Percentiles rank a stretch among this genome's conserved stretches.
These are phyloP conservation scores for Phycodurus eques DNA, from an alignment of 2,113 vertebrate genomes.

Conservation along the genomic window DNA sequence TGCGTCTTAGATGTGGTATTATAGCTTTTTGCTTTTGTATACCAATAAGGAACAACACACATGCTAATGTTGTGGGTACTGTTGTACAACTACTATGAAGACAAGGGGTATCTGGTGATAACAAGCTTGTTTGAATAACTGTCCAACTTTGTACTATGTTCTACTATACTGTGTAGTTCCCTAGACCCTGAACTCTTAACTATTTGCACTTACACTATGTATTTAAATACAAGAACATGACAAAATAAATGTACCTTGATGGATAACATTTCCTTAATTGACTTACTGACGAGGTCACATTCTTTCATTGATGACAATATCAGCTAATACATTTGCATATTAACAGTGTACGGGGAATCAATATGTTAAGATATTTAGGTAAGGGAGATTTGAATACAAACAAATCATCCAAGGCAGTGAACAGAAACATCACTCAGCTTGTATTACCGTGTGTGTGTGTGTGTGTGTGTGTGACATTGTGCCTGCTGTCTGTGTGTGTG, in stretches of 20 bases:
- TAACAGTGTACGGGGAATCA: background rate
- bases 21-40: constrained; percentile 92
- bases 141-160: constrained; percentile 95
- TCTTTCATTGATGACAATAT: constrained; percentile 4
- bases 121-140: constrained; percentile 91
- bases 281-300: constrained; percentile 9
- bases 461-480: background rate
- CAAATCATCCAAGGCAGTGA: constrained; percentile 32
- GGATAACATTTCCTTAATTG: constrained; percentile 56
- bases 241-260: constrained; percentile 98
- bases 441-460: constrained; percentile 11
- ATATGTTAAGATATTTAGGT: constrained; percentile 5
- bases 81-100: constrained; percentile 85
- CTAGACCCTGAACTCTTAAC: constrained; percentile 91
- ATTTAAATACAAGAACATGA: constrained; percentile 94
- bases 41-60: constrained; percentile 81
- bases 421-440: constrained; percentile 14
- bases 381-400: constrained; percentile 50
- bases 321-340: background rate
- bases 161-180: constrained; percentile 93
- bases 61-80: constrained; percentile 85
- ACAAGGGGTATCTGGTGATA: constrained; percentile 80
- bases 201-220: constrained; percentile 94
- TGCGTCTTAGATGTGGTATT: constrained; percentile 82
- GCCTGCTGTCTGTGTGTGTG: background rate